phyloP scores from a whole-genome alignment of 2,797 vertebrate species.

The Microtus californicus region DNA sequence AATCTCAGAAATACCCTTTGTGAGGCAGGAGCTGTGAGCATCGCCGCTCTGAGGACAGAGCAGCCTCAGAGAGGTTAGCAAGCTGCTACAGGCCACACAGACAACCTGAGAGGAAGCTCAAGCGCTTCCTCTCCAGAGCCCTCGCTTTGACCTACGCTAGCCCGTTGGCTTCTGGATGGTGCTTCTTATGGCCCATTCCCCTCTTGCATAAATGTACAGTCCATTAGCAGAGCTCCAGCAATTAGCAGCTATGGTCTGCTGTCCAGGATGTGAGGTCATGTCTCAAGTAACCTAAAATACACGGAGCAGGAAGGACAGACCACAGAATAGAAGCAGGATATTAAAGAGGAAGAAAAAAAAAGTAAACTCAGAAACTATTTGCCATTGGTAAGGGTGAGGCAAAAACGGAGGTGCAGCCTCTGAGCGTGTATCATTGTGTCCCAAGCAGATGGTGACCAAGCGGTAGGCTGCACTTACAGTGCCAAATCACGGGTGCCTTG shows the following conservation, averaged over 20 bases:
- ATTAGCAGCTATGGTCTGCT: constrained; percentile 61
- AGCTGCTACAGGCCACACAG: constrained; percentile 8
- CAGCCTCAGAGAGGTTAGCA: constrained; percentile 39
- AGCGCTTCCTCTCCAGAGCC: not conserved
- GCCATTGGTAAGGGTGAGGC: not conserved
- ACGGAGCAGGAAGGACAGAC: constrained; percentile 67
- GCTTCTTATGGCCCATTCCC: constrained; percentile 28
- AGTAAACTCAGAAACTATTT: constrained; percentile 48
- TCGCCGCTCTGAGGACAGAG: not conserved
- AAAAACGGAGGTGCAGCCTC: not conserved
- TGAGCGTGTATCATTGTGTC: not conserved
- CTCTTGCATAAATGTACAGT: constrained; percentile 19
- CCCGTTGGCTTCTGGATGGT: constrained; percentile 4
- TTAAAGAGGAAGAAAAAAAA: constrained; percentile 10
- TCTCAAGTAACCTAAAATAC: constrained; percentile 74
- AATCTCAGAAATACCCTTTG: not conserved
- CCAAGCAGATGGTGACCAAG: not conserved
- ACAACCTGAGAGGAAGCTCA: not conserved
- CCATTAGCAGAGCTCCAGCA: constrained; percentile 67
- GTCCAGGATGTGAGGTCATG: constrained; percentile 80
- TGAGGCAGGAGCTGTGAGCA: not conserved
- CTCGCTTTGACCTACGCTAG: not conserved
- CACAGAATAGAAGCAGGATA: constrained; percentile 70
- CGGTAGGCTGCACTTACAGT: not conserved
- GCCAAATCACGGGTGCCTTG: not conserved